Evolutionary conservation across 2,113 vertebrate species (phyloP), one percentile per base, ranked within the genome.

Genomic region (Myxocyprinus asiaticus): DNA sequence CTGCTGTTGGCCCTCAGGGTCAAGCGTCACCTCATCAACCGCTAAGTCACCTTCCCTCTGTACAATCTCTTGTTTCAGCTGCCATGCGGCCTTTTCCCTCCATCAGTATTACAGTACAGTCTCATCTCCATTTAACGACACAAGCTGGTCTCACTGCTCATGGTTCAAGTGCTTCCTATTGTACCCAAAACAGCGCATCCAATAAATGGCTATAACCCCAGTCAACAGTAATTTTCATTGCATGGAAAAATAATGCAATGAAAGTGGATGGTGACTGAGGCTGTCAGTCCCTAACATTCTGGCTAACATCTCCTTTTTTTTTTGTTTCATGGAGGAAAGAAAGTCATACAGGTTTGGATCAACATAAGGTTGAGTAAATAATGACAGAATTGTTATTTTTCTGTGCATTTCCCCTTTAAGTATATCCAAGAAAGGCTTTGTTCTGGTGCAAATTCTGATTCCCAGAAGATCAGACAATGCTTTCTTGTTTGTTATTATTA

Each of bases 1-100:
- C 22, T 3, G 22, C 22, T 3, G 22, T 33, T 64, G 82, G 89
- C 89, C 89, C 84, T 86, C 83, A 48, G 88, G 88, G 92, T 88
- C 89, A 85, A 87, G 90, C 85, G 61, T 63, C 79, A 86, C 69
- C 77, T 67, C 64, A 70, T 82, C 85, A 82, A 77, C 71, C 84
- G 63, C 33, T 72, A 85, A 82, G 70, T 78, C 81, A 83, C 78
- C 84, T 83, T 79, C 62, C 62, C 62, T 62, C 71, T 4, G 14
- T 65, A 51, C 11, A 4, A 51, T 67, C 79, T 73, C 78, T 76
- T 76, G 77, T 76, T 81, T 76, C 80, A 33, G 22, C 12, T 17
- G 55, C 70, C 4, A 9, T 17, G 14, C 12, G 3, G 47, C 50
- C 65, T 55, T 53, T 61, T 63, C 56, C 62, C 47, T 83, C 67